Percentiles rank a stretch among this genome's conserved stretches.
These are phyloP conservation scores for Sarcophaga caerulescens DNA, from an alignment of 2,888 invertebrate genomes.

Conservation along the genomic window DNA sequence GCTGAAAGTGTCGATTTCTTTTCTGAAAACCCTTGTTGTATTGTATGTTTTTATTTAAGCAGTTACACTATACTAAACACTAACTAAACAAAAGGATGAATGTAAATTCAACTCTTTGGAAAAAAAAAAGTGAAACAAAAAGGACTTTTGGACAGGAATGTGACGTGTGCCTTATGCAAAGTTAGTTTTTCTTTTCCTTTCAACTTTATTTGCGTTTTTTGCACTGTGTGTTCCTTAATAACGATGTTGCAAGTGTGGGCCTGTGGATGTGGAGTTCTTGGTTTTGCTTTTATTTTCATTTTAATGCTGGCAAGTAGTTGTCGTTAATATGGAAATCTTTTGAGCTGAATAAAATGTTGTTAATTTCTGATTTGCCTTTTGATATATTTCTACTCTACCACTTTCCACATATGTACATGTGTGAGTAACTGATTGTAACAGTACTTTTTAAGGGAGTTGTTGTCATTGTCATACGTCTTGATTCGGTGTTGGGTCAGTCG, in stretches of 20 bases:
- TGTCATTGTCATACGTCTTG: slow-evolving; percentile 49
- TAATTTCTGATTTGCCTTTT: slow-evolving; percentile 69
- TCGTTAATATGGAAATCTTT: slow-evolving; percentile 52
- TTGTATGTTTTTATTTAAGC: slow-evolving; percentile 32
- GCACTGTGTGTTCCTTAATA: too few relatives aligned
- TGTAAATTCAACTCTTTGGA: slow-evolving; percentile 79
- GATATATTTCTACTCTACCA: slow-evolving; percentile 23
- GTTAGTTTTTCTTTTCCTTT: slow-evolving; percentile 30
- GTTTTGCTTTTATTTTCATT: background rate
- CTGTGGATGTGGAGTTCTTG: too few relatives aligned
- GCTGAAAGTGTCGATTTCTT: background rate
- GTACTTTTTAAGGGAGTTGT: slow-evolving; percentile 22
- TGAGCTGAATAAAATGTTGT: slow-evolving; percentile 55
- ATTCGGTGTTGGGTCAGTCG: slow-evolving; percentile 24
- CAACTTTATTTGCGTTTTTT: slow-evolving; percentile 6
- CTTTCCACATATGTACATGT: slow-evolving; percentile 1
- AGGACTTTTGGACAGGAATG: slow-evolving; percentile 64
- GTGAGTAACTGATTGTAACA: background rate
- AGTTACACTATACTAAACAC: slow-evolving; percentile 1
- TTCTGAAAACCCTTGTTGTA: background rate
- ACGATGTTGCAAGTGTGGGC: too few relatives aligned
- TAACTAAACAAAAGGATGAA: slow-evolving; percentile 74
- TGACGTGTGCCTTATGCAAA: slow-evolving; percentile 58
- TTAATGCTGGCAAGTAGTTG: background rate
- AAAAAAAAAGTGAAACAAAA: slow-evolving; percentile 8